phyloP scores from a whole-genome alignment of 2,888 invertebrate species.

The Ormyrus rosae region DNA sequence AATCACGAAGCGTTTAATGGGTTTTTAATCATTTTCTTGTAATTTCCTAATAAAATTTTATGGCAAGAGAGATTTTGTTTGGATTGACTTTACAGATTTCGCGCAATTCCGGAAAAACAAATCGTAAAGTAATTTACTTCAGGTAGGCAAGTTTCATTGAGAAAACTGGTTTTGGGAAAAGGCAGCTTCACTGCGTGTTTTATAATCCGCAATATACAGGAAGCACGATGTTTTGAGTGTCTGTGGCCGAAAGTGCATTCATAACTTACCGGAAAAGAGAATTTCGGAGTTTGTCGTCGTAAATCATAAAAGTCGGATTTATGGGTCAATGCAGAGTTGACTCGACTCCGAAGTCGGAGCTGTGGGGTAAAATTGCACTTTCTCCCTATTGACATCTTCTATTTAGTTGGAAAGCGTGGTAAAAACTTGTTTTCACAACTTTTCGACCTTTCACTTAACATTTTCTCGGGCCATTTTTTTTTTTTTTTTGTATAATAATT shows the following conservation, averaged over 20 bases:
- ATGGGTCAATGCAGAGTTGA: slow-evolving; percentile 63
- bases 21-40: too few relatives aligned
- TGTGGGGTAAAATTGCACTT: slow-evolving; percentile 55
- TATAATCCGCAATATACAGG: too few relatives aligned
- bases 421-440: slow-evolving; percentile 43
- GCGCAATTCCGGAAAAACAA: too few relatives aligned
- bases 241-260: slow-evolving; percentile 64
- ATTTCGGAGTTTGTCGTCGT: slow-evolving; percentile 55
- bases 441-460: slow-evolving; percentile 9
- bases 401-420: slow-evolving; percentile 34
- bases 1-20: too few relatives aligned
- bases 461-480: background rate
- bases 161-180: background rate
- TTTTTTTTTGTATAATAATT: background rate
- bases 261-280: slow-evolving; percentile 56
- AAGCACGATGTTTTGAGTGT: slow-evolving; percentile 65
- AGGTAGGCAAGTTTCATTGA: too few relatives aligned
- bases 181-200: too few relatives aligned
- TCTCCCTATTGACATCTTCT: slow-evolving; percentile 54
- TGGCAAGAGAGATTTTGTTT: too few relatives aligned
- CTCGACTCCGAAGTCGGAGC: background rate
- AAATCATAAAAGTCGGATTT: slow-evolving; percentile 68
- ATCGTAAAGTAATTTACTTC: too few relatives aligned
- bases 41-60: too few relatives aligned
- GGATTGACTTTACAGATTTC: too few relatives aligned